These are phyloP conservation scores for Esox niger DNA, from an alignment of 2,113 vertebrate genomes.

Conservation along the genomic window DNA sequence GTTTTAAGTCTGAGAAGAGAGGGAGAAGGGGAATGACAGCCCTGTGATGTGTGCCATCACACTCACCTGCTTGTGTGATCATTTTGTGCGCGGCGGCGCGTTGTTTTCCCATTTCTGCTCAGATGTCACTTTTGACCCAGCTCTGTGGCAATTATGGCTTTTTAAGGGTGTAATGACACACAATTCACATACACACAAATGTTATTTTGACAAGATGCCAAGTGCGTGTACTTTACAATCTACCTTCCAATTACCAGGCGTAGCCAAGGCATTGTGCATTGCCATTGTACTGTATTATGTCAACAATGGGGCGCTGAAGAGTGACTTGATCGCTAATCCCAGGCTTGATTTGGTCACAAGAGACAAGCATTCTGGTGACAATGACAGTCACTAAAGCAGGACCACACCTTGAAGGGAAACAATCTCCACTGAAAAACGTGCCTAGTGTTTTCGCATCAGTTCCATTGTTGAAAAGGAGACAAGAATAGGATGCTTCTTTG, in stretches of 20 bases:
- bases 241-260: slow-evolving; percentile 22
- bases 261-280: not conserved
- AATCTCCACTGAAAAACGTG: no score
- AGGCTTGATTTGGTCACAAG: not conserved
- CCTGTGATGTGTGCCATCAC: no score
- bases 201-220: slow-evolving; percentile 1
- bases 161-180: not conserved
- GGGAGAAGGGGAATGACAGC: not conserved
- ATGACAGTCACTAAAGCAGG: not conserved
- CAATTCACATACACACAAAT: slow-evolving; percentile 4
- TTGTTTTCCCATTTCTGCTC: not conserved
- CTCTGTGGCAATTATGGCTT: not conserved
- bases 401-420: no score
- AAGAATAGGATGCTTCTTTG: no score
- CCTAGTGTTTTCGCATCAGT: no score
- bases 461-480: no score
- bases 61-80: not conserved
- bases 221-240: slow-evolving; percentile 24
- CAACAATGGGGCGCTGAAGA: not conserved
- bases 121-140: not conserved
- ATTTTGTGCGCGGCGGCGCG: no score
- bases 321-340: not conserved
- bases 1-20: not conserved
- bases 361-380: not conserved
- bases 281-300: not conserved